phyloP scores from a whole-genome alignment of 2,888 invertebrate genomes.

The Acanthopleura granulata region DNA sequence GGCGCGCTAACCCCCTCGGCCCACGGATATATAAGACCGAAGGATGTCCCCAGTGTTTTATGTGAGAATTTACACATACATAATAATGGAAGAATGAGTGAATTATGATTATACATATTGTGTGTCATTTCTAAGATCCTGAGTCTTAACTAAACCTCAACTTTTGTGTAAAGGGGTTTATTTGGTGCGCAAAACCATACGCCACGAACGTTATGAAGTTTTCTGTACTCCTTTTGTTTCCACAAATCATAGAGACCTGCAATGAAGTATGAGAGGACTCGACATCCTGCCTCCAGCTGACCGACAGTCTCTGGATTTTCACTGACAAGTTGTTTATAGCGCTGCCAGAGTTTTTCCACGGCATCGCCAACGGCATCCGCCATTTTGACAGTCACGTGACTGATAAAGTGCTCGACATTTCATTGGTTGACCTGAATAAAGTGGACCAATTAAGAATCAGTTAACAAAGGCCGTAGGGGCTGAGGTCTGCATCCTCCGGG shows the following conservation, averaged over 20 bases:
- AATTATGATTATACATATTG: too few relatives aligned
- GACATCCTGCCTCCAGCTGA: constrained; percentile 54
- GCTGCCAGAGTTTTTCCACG: constrained; percentile 35
- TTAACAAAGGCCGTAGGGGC: background rate
- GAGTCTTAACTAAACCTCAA: too few relatives aligned
- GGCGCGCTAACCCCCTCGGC: too few relatives aligned
- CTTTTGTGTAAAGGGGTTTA: too few relatives aligned
- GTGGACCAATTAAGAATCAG: background rate
- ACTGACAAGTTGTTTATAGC: constrained; percentile 49
- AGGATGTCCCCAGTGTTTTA: too few relatives aligned
- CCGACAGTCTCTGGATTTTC: constrained; percentile 54
- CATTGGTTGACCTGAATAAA: constrained; percentile 12
- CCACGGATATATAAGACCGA: too few relatives aligned
- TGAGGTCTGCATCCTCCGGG: background rate
- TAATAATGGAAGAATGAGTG: too few relatives aligned
- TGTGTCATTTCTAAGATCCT: too few relatives aligned
- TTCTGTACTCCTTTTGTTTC: too few relatives aligned
- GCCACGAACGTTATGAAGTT: too few relatives aligned
- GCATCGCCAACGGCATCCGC: constrained; percentile 27
- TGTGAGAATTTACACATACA: too few relatives aligned
- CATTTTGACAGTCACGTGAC: constrained; percentile 27
- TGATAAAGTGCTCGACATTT: background rate
- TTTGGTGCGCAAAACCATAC: too few relatives aligned
- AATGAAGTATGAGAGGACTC: constrained; percentile 55
- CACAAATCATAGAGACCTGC: constrained; percentile 43